A percentile compares a stretch with the other conserved stretches of the same genome.
These are phyloP conservation scores for Chrysina gloriosa DNA, from an alignment of 2,888 invertebrate genomes.

Conservation along the genomic window DNA sequence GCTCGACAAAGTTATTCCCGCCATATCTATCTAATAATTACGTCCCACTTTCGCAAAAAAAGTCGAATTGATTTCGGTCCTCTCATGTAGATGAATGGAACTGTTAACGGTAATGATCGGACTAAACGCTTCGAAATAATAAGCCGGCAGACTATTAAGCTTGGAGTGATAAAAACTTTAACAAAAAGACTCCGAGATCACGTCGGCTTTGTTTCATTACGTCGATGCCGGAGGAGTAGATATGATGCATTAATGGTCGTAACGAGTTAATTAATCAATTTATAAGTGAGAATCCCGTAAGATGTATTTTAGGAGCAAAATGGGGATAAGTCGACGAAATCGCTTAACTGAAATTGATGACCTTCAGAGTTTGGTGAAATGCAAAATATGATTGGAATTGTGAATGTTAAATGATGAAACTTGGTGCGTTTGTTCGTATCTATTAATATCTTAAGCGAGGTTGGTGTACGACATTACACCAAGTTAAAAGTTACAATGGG, in stretches of 20 bases:
- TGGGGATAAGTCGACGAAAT: too few relatives aligned
- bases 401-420: too few relatives aligned
- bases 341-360: neutral
- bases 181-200: neutral
- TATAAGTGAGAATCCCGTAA: neutral
- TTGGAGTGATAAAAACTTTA: neutral
- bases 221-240: neutral
- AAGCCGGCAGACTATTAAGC: neutral
- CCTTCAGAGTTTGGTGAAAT: neutral
- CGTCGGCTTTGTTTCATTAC: neutral
- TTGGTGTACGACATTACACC: too few relatives aligned
- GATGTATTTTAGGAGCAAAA: neutral
- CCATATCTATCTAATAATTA: too few relatives aligned
- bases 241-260: neutral
- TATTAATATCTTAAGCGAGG: too few relatives aligned
- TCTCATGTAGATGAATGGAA: neutral
- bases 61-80: neutral
- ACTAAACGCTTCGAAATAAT: conserved; percentile 1
- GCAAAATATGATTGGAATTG: too few relatives aligned
- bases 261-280: conserved; percentile 5
- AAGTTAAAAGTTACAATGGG: too few relatives aligned
- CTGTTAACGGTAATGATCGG: neutral
- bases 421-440: too few relatives aligned
- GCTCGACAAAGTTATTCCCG: too few relatives aligned
- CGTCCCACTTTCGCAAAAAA: too few relatives aligned